Evolutionary conservation across 2,113 vertebrate species (phyloP), one percentile per base, ranked within the genome.

Genomic region (Ceuthmochares aereus): DNA sequence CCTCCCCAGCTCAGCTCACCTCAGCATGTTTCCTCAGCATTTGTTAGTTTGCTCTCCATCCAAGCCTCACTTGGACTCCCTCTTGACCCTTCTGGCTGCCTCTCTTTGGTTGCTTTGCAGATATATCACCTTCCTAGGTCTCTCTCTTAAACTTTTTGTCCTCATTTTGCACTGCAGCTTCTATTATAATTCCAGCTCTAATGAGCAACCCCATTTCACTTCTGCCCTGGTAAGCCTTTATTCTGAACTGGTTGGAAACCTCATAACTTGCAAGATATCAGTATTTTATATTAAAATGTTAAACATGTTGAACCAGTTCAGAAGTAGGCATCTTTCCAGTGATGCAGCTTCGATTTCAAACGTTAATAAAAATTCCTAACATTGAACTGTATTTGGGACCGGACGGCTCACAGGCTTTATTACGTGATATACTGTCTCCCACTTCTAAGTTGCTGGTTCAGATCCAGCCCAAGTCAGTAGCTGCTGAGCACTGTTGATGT

Each of bases 261-360:
- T 92, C 56, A 3, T 86, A 68, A 84, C 91, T 93, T 90, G 64
- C 58, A 70, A 93, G 81, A 77, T 89, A 84, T 67, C 81, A 43
- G 29, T n/a, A 47, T 89, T 96, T 96, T 92, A 34, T 79, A 81
- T 59, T 84, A 86, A 94, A 93, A 79, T 2, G 14, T 95, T 85
- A 19, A 94, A 95, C 96, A 97, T 96, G 93, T 88, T 97, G 97
- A 97, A 96, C 85, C 91, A 88, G 91, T 97, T 97, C 95, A 94
- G 88, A 84, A 87, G 72, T 75, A 93, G 95, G 95, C 94, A 77
- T 91, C 81, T 80, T 94, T 96, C 97, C 97, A 95, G 95, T 91
- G 82, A 70, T 70, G 43, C 90, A 84, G 93, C 91, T 97, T 95
- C 62, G 8, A 51, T 96, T 95, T 97, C 93, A 91, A 92, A 95